phyloP scores from a whole-genome alignment of 2,888 invertebrate species.

The Cyrtodaria siliqua region DNA sequence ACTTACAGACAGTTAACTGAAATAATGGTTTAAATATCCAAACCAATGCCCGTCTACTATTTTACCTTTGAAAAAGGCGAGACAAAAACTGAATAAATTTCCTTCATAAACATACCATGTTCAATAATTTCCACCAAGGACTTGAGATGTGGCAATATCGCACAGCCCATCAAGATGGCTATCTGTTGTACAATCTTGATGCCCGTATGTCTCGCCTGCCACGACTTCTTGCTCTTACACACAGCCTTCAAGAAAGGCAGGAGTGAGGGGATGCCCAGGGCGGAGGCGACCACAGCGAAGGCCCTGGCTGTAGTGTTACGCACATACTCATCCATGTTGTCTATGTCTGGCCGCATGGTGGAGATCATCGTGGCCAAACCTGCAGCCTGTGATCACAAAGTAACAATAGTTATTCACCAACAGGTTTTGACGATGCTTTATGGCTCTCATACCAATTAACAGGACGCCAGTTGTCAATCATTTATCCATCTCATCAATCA shows the following conservation, averaged over 20 bases:
- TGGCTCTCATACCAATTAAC: neutral
- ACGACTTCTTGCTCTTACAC: slow-evolving; percentile 99
- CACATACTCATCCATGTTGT: slow-evolving; percentile 99
- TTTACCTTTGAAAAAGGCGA: too few relatives aligned
- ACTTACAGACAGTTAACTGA: too few relatives aligned
- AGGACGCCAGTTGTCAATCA: too few relatives aligned
- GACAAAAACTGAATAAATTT: too few relatives aligned
- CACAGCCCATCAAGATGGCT: slow-evolving; percentile 99
- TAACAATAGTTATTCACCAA: neutral
- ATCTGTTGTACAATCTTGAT: slow-evolving; percentile 99
- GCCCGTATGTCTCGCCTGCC: slow-evolving; percentile 98
- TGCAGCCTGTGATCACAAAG: slow-evolving; percentile 90
- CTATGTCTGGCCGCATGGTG: slow-evolving; percentile 99
- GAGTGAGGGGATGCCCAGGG: slow-evolving; percentile 98
- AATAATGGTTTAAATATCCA: too few relatives aligned
- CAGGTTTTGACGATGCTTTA: neutral
- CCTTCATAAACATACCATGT: slow-evolving; percentile 91
- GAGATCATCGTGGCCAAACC: slow-evolving; percentile 99
- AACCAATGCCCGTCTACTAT: too few relatives aligned
- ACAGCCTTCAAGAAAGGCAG: slow-evolving; percentile 99
- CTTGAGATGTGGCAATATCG: slow-evolving; percentile 98
- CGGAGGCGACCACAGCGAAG: slow-evolving; percentile 99
- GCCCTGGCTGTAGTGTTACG: slow-evolving; percentile 99
- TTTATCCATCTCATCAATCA: too few relatives aligned
- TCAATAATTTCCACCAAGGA: slow-evolving; percentile 99